Conservation (phyloP, 2,888 invertebrate species). For the Emmelina monodactyla region DNA sequence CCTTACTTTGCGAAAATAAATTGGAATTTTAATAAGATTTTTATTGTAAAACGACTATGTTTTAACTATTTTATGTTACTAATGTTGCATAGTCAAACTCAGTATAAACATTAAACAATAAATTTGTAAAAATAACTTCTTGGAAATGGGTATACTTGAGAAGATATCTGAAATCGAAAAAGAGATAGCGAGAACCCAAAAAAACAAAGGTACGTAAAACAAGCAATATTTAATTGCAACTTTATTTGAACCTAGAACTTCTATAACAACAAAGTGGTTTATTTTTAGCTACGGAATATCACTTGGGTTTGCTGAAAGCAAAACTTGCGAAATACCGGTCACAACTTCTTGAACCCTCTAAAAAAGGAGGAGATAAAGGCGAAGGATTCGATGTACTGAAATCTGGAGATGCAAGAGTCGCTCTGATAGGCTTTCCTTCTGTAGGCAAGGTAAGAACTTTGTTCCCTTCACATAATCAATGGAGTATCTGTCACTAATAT, state of each 20-base stretch:
- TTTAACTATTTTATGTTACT: too few species aligned
- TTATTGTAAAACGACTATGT: too few species aligned
- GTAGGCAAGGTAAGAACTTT: slow-evolving; percentile 82
- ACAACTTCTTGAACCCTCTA: slow-evolving; percentile 92
- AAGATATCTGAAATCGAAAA: slow-evolving; percentile 99
- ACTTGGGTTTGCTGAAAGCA: slow-evolving; percentile 96
- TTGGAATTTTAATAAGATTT: too few species aligned
- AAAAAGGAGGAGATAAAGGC: slow-evolving; percentile 89
- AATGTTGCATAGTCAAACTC: too few species aligned
- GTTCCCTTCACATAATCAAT: too few species aligned
- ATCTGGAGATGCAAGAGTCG: slow-evolving; percentile 98
- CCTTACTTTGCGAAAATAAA: too few species aligned
- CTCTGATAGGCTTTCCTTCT: slow-evolving; percentile 98
- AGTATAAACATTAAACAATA: too few species aligned
- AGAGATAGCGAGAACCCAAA: slow-evolving; percentile 98
- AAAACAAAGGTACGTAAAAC: slow-evolving; percentile 91
- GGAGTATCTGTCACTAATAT: neutral
- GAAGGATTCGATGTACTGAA: slow-evolving; percentile 99
- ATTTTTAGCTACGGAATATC: slow-evolving; percentile 93
- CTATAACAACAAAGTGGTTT: too few species aligned
- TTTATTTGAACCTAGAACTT: too few species aligned
- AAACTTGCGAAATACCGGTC: slow-evolving; percentile 95
- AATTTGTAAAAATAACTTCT: slow-evolving; percentile 2
- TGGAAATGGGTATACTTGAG: slow-evolving; percentile 94
- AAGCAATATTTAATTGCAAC: neutral